Evolutionary conservation across 2,797 vertebrate genomes (phyloP), one percentile per base, ranked within the genome.

Genomic region (Hephaestus fuliginosus): DNA sequence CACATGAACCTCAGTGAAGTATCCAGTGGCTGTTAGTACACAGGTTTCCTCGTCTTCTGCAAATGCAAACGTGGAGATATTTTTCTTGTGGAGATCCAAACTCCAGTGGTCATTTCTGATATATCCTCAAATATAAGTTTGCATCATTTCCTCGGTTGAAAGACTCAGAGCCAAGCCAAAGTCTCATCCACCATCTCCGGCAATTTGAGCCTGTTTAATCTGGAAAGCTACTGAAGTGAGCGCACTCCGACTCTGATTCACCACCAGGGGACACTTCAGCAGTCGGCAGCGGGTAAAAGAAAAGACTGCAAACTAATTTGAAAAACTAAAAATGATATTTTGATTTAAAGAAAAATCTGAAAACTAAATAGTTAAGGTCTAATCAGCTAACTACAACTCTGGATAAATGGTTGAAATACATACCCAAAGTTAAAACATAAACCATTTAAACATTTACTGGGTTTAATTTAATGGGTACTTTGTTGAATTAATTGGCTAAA

Each of bases 191-290:
- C 73, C 60, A 61, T 71, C 30, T 76, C 25, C 2, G 17, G 49
- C 20, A 56, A 46, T 71, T 46, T 30, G 11, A 76, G 52, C 4
- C 33, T 60, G 52, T 80, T 80, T 71, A 30, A 56, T 64, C 44
- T 80, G 62, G 81, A 79, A 76, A 73, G 64, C 55, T 28, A 3
- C 43, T n/a, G 18, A 0, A 60, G 52, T 36, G 65, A 70, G 30
- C 67, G 13, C 41, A 67, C 12, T 22, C 51, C 46, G 30, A 18
- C n/a, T 48, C 4, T 15, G 14, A 64, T 28, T 64, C 41, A 3
- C 20, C n/a, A 33, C 20, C 43, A 10, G 25, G 43, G 1, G 30
- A 18, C 8, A 13, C 41, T 46, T 43, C 7, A 36, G 39, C 71
- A 33, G 53, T 25, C 18, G 6, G 46, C 48, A 22, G 2, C 2